These are phyloP conservation scores for Craseonycteris thonglongyai DNA, from an alignment of 2,113 vertebrate genomes.

Conservation along the genomic window DNA sequence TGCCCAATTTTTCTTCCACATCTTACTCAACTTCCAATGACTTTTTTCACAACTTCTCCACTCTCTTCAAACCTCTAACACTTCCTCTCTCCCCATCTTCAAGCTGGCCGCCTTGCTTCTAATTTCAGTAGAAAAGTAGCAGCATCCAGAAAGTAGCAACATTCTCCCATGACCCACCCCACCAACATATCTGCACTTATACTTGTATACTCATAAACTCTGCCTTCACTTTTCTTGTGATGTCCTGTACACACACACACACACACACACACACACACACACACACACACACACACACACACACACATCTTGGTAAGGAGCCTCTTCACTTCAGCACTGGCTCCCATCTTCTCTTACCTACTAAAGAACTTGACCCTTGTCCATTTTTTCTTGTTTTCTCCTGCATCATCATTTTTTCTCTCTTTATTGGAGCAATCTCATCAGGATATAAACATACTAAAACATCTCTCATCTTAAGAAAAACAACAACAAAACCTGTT, in stretches of 20 bases:
- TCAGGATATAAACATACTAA: not conserved
- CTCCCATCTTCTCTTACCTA: not conserved
- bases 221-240: not conserved
- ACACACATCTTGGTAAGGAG: not conserved
- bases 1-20: not conserved
- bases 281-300: too few species aligned
- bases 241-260: too few species aligned
- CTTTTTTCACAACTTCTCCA: not conserved
- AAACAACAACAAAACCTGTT: not conserved
- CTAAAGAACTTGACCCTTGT: not conserved
- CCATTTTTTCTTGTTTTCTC: not conserved
- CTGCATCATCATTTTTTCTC: not conserved
- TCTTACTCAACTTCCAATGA: not conserved
- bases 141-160: not conserved
- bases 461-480: not conserved
- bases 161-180: not conserved
- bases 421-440: not conserved
- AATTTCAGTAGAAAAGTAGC: not conserved
- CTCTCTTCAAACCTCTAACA: not conserved
- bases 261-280: too few species aligned
- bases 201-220: not conserved
- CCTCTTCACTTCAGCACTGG: not conserved
- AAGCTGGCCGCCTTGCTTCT: not conserved
- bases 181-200: too few species aligned
- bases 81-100: not conserved